Percentiles rank a stretch among this genome's conserved stretches.
Conservation (phyloP, 2,888 invertebrate genomes). For the Lycia hirtaria region DNA sequence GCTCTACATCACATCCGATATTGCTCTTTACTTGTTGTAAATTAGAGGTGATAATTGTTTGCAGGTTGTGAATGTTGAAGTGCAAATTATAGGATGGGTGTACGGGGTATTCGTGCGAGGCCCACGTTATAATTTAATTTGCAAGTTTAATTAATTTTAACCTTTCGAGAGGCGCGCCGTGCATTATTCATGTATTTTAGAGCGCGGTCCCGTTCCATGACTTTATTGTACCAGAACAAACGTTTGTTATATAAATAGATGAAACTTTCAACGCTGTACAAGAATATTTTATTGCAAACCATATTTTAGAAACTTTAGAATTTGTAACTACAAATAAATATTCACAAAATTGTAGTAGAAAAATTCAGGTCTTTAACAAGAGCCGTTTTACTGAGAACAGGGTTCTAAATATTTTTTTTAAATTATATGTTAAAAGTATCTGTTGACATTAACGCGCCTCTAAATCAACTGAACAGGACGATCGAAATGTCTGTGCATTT, state of each 20-base stretch:
- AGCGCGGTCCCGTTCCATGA: slow-evolving; percentile 21
- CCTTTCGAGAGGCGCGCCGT: slow-evolving; percentile 54
- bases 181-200: slow-evolving; percentile 48
- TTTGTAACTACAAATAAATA: too few relatives aligned
- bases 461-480: too few relatives aligned
- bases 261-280: slow-evolving; percentile 7
- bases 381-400: too few relatives aligned
- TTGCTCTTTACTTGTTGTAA: not conserved
- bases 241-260: slow-evolving; percentile 17
- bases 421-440: too few relatives aligned
- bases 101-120: slow-evolving; percentile 33
- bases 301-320: too few relatives aligned
- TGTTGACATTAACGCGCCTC: too few relatives aligned
- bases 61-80: not conserved
- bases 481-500: too few relatives aligned
- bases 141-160: slow-evolving; percentile 72
- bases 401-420: too few relatives aligned
- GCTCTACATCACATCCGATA: not conserved
- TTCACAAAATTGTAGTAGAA: too few relatives aligned
- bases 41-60: slow-evolving; percentile 4
- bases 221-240: slow-evolving; percentile 25
- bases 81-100: slow-evolving; percentile 23
- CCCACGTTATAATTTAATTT: slow-evolving; percentile 64
- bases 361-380: too few relatives aligned
- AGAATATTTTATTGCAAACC: not conserved